phyloP scores from a whole-genome alignment of 2,797 vertebrate genomes.

The Ataeniobius toweri region DNA sequence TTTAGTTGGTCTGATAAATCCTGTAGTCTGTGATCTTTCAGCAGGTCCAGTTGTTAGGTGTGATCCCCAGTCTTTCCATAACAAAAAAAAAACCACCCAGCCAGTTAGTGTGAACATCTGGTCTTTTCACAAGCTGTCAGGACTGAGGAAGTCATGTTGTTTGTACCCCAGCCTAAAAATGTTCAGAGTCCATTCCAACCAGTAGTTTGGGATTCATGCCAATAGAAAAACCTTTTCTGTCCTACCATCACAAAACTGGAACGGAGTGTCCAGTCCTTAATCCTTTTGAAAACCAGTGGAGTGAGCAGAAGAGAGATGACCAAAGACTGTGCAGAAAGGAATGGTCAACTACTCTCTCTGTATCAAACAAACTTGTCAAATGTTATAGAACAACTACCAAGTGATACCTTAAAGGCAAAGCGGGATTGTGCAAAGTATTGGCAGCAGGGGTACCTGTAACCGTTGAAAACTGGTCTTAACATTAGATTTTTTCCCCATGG shows the following conservation, averaged over 20 bases:
- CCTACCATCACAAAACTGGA: neutral
- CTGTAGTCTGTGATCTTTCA: neutral
- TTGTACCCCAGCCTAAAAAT: too few relatives aligned
- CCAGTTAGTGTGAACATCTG: too few relatives aligned
- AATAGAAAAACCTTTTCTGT: neutral
- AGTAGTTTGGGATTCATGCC: too few relatives aligned
- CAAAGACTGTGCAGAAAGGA: neutral
- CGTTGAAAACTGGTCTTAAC: too few relatives aligned
- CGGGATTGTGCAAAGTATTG: too few relatives aligned
- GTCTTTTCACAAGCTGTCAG: too few relatives aligned
- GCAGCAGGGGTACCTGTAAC: too few relatives aligned
- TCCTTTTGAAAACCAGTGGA: neutral
- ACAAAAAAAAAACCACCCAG: too few relatives aligned
- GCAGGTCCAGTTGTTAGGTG: neutral
- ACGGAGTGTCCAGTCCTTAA: too few relatives aligned
- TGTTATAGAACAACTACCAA: neutral
- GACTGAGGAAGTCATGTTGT: too few relatives aligned
- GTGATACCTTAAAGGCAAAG: neutral
- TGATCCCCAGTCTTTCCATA: neutral
- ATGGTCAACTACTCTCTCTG: neutral
- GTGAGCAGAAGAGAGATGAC: neutral
- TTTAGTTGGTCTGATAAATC: neutral
- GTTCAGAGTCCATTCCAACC: too few relatives aligned
- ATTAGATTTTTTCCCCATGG: neutral
- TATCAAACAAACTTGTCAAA: neutral